Percentiles rank a stretch among this genome's conserved stretches.
Conservation (phyloP, 1,140 invertebrate species). For the Piezodorus guildinii region DNA sequence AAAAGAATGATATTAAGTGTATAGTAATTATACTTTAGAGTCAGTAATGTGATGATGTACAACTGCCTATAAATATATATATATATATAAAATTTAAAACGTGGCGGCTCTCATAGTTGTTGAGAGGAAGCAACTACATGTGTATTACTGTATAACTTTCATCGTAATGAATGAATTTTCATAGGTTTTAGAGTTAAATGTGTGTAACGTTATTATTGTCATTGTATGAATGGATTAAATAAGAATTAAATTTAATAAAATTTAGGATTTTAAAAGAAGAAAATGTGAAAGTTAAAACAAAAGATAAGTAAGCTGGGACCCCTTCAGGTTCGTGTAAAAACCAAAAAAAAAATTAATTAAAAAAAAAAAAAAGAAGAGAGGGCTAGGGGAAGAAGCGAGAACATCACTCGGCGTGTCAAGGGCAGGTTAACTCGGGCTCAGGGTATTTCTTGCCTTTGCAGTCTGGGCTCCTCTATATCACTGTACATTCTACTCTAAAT, state of each 20-base stretch:
- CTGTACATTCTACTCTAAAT: slow-evolving; percentile 18
- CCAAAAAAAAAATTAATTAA: neutral
- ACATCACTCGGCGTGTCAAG: neutral
- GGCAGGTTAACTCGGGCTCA: slow-evolving; percentile 15
- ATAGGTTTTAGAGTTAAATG: slow-evolving; percentile 27
- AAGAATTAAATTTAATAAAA: slow-evolving; percentile 19
- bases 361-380: neutral
- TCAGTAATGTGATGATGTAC: slow-evolving; percentile 7
- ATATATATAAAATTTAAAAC: neutral
- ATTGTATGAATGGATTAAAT: slow-evolving; percentile 20
- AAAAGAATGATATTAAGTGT: slow-evolving; percentile 3
- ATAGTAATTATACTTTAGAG: slow-evolving; percentile 5
- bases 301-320: neutral
- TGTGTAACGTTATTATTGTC: slow-evolving; percentile 27
- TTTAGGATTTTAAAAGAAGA: slow-evolving; percentile 1
- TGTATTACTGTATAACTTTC: slow-evolving; percentile 26
- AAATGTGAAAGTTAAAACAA: slow-evolving; percentile 15
- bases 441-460: slow-evolving; percentile 11
- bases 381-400: neutral
- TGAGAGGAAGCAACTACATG: slow-evolving; percentile 11
- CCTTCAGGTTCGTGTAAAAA: too few species aligned
- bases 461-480: slow-evolving; percentile 6
- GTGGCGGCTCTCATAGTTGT: neutral
- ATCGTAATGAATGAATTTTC: slow-evolving; percentile 26
- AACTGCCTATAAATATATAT: slow-evolving; percentile 9